Percentiles rank a stretch among this genome's conserved stretches.
Evolutionary conservation across 2,888 invertebrate species (phyloP).

Genomic region (Toxonevra muliebris): DNA sequence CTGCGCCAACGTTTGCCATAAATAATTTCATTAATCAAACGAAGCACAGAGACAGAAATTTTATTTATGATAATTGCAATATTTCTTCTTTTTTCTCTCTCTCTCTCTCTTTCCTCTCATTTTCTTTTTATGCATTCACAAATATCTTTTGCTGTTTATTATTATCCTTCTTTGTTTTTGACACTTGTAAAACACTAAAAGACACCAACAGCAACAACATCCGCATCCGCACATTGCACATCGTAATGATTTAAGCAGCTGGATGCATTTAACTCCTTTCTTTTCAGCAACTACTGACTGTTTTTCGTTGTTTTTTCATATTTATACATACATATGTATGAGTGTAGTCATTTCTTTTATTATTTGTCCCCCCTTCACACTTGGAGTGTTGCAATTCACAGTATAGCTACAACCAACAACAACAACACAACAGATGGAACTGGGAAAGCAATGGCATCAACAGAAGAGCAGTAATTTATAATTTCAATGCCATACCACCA

Average conservation of each 20-base stretch:
- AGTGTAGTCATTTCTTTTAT: background rate
- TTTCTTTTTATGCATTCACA: background rate
- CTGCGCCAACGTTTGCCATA: background rate
- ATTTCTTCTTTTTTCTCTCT: slow-evolving; percentile 18
- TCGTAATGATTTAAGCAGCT: slow-evolving; percentile 13
- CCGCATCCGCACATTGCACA: background rate
- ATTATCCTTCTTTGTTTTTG: slow-evolving; percentile 10
- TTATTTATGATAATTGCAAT: slow-evolving; percentile 30
- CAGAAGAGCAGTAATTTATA: background rate
- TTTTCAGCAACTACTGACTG: slow-evolving; percentile 6
- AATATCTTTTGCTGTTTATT: too few relatives aligned
- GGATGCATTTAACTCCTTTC: background rate
- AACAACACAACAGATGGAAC: background rate
- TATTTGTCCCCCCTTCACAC: background rate
- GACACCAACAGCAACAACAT: background rate
- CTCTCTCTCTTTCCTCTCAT: slow-evolving; percentile 16
- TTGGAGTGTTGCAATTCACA: too few relatives aligned
- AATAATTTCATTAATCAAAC: slow-evolving; percentile 14
- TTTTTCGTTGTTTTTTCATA: background rate
- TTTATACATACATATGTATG: background rate
- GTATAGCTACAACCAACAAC: background rate
- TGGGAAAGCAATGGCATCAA: background rate
- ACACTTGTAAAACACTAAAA: slow-evolving; percentile 18
- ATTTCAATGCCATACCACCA: background rate
- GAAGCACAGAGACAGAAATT: slow-evolving; percentile 1